Evolutionary conservation across 2,113 vertebrate species (phyloP), one percentile per base, ranked within the genome.

Genomic region (Syrrhaptes paradoxus): DNA sequence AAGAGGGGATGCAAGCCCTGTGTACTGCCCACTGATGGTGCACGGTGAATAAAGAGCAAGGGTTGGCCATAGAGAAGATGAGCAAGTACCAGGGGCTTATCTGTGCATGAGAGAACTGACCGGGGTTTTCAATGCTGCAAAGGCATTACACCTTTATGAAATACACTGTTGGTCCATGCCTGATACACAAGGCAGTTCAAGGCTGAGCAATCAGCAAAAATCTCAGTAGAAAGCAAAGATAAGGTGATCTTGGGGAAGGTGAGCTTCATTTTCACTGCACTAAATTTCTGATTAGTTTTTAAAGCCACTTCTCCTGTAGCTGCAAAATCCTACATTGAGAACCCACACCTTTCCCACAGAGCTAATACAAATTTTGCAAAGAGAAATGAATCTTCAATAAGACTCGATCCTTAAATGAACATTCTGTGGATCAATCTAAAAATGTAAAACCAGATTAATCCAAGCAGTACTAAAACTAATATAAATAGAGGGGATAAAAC

Each of bases 391-490:
- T 87, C 62, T 66, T 62, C 58, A 57, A 59, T 55, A 63, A 80
- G 58, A 48, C 20, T 81, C 80, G 46, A n/a, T 32, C 45, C 46
- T 75, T 81, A 88, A 89, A 85, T 55, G 87, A 95, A 76, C 49
- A 83, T 87, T 89, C 61, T 58, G 52, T 59, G 82, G 67, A 89
- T 85, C 78, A 73, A 34, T 74, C 68, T 91, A 74, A 87, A 95
- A 93, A 80, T n/a, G 49, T 36, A 93, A 67, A 94, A 93, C 15
- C 48, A 86, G 49, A 94, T 78, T 90, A 94, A 95, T 80, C 74
- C 78, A 77, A 70, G 63, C 55, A 80, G 51, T 58, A 86, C 55
- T 89, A 76, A 87, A 86, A 48, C 32, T 48, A 91, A 90, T 54
- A 65, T 52, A 97, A 96, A 93, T 49, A 94, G 32, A 73, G 19